Evolutionary conservation across 2,888 invertebrate species (phyloP).

Genomic region (Exephanes ischioxanthus): DNA sequence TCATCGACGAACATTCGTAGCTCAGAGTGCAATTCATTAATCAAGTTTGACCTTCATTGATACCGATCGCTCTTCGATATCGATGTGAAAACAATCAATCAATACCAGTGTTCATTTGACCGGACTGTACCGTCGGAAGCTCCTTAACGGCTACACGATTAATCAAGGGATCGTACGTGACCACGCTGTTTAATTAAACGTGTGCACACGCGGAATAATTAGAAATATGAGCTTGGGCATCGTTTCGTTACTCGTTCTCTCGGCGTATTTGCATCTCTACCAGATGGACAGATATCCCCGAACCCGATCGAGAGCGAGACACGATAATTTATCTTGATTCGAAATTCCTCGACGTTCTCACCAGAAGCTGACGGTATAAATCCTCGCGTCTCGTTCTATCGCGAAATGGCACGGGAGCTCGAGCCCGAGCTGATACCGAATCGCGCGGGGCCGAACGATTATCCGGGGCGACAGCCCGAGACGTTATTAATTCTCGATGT

Average conservation of each 20-base stretch:
- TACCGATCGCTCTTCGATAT: constrained; percentile 22
- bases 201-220: constrained; percentile 71
- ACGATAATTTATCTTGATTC: constrained; percentile 64
- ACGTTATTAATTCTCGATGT: constrained; percentile 59
- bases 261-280: constrained; percentile 74
- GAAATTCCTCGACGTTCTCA: constrained; percentile 61
- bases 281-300: constrained; percentile 71
- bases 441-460: constrained; percentile 36
- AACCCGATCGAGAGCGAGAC: constrained; percentile 30
- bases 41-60: background rate
- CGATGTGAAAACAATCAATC: constrained; percentile 30
- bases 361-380: constrained; percentile 32
- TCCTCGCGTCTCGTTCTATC: constrained; percentile 14
- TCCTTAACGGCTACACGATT: constrained; percentile 76
- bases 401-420: constrained; percentile 34
- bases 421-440: constrained; percentile 42
- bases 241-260: constrained; percentile 74
- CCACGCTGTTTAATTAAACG: constrained; percentile 78
- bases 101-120: background rate
- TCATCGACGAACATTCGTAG: background rate
- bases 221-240: constrained; percentile 32
- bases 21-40: background rate
- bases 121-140: constrained; percentile 6
- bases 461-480: constrained; percentile 55
- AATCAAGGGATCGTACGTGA: constrained; percentile 75